Conservation (phyloP, 2,113 vertebrate species). For the Myotis yumanensis region DNA sequence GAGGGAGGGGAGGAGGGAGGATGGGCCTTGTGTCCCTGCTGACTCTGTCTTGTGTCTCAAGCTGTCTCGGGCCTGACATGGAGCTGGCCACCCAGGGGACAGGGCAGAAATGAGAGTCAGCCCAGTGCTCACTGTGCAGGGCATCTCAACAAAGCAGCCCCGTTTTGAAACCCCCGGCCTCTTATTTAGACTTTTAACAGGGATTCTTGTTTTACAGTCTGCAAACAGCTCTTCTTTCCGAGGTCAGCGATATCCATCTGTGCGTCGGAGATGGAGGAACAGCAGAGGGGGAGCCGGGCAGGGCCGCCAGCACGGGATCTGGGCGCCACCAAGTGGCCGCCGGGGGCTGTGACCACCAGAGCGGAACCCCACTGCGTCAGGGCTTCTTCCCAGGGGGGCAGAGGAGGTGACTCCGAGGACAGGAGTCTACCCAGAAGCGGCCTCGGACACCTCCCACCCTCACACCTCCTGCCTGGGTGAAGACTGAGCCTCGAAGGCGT, state of each 20-base stretch:
- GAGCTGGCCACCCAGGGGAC: background rate
- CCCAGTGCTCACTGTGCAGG: accelerated
- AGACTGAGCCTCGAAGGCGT: background rate
- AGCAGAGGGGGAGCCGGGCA: accelerated
- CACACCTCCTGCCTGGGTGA: background rate
- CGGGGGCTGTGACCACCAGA: accelerated
- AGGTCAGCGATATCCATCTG: background rate
- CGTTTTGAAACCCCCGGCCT: background rate
- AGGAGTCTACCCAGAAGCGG: background rate
- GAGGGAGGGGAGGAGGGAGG: background rate
- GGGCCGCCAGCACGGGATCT: background rate
- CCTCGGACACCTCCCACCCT: no score
- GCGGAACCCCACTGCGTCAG: accelerated
- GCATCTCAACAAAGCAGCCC: background rate
- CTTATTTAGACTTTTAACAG: background rate
- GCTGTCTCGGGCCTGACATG: background rate
- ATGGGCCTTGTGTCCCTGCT: background rate
- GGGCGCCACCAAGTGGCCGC: constrained; percentile 82
- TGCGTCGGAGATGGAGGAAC: background rate
- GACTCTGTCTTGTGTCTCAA: background rate
- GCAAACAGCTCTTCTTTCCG: background rate
- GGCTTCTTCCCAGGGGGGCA: background rate
- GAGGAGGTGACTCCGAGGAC: background rate
- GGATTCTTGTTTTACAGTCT: background rate
- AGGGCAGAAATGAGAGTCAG: background rate